These are phyloP conservation scores for Drosophila vallismaia DNA, from an alignment of 2,888 invertebrate species.

Conservation along the genomic window DNA sequence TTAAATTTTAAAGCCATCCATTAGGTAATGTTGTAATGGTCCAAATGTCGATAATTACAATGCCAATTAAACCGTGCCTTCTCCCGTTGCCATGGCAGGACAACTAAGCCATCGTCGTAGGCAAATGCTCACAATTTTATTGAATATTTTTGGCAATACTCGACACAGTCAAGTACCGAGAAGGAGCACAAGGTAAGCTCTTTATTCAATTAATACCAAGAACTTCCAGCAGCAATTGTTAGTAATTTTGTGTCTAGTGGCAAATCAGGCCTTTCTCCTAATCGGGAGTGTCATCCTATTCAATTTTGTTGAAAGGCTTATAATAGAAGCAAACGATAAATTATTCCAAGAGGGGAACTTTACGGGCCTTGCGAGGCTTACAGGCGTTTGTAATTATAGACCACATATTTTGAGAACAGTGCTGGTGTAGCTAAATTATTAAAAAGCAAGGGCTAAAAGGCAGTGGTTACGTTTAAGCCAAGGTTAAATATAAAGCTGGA, in stretches of 20 bases:
- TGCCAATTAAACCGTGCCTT: constrained; percentile 27
- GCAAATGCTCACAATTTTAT: constrained; percentile 13
- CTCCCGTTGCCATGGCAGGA: constrained; percentile 24
- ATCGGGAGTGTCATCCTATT: constrained; percentile 7
- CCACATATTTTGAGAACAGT: background rate
- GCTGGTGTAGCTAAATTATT: constrained; percentile 4
- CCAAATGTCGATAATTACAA: constrained; percentile 21
- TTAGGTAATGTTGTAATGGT: constrained; percentile 1
- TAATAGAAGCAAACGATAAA: constrained; percentile 20
- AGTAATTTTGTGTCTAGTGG: background rate
- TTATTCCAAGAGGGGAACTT: constrained; percentile 9
- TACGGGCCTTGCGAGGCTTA: background rate
- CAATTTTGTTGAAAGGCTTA: constrained; percentile 6
- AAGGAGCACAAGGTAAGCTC: constrained; percentile 3
- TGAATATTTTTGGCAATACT: constrained; percentile 11
- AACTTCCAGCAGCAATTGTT: background rate
- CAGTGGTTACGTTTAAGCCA: background rate
- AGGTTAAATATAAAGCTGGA: background rate
- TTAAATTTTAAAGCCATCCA: constrained; percentile 21
- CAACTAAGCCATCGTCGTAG: constrained; percentile 13
- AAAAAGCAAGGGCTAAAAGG: background rate
- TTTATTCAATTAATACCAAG: background rate
- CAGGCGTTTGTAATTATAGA: constrained; percentile 13
- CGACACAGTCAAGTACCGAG: background rate
- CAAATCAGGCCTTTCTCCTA: background rate